These are phyloP conservation scores for Maccullochella peelii DNA, from an alignment of 2,113 vertebrate species.

Conservation along the genomic window DNA sequence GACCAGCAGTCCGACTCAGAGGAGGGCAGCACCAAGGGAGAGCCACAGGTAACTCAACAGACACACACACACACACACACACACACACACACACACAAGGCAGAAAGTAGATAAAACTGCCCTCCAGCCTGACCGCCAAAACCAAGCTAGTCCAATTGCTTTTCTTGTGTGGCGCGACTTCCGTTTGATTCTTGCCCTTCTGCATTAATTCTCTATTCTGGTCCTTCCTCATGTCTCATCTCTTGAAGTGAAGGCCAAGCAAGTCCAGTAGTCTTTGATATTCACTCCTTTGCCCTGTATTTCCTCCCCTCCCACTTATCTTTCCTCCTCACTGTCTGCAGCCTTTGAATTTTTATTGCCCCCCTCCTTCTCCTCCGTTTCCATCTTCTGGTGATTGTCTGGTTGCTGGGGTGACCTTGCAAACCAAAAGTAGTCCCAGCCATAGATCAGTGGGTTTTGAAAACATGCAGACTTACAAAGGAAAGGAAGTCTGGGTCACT, in stretches of 20 bases:
- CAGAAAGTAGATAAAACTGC: slow-evolving; percentile 28
- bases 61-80: slow-evolving; percentile 10
- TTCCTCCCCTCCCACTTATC: slow-evolving; percentile 39
- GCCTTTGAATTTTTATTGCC: slow-evolving; percentile 37
- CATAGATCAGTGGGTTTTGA: slow-evolving; percentile 33
- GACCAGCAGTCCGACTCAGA: slow-evolving; percentile 95
- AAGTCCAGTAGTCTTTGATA: slow-evolving; percentile 49
- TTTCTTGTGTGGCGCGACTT: background rate
- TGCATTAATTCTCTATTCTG: slow-evolving; percentile 22
- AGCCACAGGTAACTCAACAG: slow-evolving; percentile 87
- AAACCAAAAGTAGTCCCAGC: slow-evolving; percentile 14
- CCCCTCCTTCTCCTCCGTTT: background rate
- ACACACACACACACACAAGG: background rate
- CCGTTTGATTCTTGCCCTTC: slow-evolving; percentile 3
- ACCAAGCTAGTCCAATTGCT: background rate
- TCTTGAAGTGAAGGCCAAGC: slow-evolving; percentile 32
- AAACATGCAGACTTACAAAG: slow-evolving; percentile 26
- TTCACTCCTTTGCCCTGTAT: slow-evolving; percentile 5
- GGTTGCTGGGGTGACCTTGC: slow-evolving; percentile 42
- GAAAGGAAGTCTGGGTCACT: slow-evolving; percentile 28
- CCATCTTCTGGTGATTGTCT: slow-evolving; percentile 72
- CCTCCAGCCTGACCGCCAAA: background rate
- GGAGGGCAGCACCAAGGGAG: slow-evolving; percentile 92
- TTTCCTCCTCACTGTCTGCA: slow-evolving; percentile 11
- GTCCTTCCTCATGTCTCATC: slow-evolving; percentile 13